These are phyloP conservation scores for Chironomus riparius DNA, from an alignment of 2,888 invertebrate genomes.

Conservation along the genomic window DNA sequence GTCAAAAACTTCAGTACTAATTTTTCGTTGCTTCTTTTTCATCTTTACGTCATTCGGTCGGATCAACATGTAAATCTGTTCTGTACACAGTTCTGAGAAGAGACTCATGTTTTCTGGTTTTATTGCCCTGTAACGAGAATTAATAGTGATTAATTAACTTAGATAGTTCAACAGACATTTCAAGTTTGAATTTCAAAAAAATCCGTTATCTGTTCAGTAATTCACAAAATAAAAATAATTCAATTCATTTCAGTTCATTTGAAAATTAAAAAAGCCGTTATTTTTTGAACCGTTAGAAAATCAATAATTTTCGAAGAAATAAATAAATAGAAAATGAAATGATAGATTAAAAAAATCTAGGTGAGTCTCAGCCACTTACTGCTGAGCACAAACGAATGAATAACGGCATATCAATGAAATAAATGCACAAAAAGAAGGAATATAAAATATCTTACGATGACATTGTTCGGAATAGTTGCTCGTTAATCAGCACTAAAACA, in stretches of 20 bases:
- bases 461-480: constrained; percentile 69
- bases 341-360: background rate
- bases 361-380: constrained; percentile 6
- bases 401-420: no score
- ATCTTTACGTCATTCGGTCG: constrained; percentile 76
- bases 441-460: constrained; percentile 42
- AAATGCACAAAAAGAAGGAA: no score
- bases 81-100: constrained; percentile 76
- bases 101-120: constrained; percentile 60
- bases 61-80: constrained; percentile 78
- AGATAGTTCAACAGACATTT: no score
- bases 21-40: constrained; percentile 81
- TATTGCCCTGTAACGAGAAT: constrained; percentile 48
- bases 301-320: background rate
- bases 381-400: background rate
- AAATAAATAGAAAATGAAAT: constrained; percentile 12
- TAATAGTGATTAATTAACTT: no score
- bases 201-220: background rate
- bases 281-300: no score
- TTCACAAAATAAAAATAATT: no score
- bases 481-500: constrained; percentile 76
- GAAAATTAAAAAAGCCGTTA: no score
- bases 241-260: no score
- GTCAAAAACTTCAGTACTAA: constrained; percentile 84
- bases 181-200: background rate